phyloP scores from a whole-genome alignment of 1,140 invertebrate genomes.

The Neelides sp. region DNA sequence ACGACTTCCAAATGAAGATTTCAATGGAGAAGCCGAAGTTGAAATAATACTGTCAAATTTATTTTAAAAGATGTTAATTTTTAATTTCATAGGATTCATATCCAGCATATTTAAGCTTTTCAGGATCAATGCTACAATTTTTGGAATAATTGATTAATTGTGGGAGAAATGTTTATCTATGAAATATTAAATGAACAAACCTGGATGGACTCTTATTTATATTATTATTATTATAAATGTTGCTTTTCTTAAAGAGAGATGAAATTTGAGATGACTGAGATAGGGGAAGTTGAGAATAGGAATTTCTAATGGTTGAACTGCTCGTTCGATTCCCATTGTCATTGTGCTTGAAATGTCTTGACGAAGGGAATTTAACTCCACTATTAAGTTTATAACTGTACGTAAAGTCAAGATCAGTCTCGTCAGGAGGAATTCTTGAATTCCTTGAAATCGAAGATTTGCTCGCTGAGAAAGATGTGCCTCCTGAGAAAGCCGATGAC shows the following conservation, averaged over 20 bases:
- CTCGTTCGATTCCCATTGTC: conserved; percentile 9
- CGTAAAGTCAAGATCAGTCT: conserved; percentile 21
- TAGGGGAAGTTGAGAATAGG: background rate
- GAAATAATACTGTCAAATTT: too few relatives aligned
- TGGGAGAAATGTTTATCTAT: too few relatives aligned
- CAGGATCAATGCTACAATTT: too few relatives aligned
- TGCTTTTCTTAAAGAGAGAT: too few relatives aligned
- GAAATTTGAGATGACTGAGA: conserved; percentile 2
- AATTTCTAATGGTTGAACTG: too few relatives aligned
- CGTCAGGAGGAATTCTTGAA: background rate
- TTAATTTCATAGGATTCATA: too few relatives aligned
- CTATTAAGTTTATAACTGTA: conserved; percentile 29
- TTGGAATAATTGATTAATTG: too few relatives aligned
- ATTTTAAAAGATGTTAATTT: too few relatives aligned
- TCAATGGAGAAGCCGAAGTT: background rate
- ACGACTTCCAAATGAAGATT: background rate
- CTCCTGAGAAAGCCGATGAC: background rate
- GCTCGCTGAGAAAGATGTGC: background rate
- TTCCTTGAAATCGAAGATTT: background rate
- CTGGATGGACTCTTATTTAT: conserved; percentile 2
- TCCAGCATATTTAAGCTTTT: too few relatives aligned
- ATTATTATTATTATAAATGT: conserved; percentile 2
- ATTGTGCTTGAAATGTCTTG: conserved; percentile 14
- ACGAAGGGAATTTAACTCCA: conserved; percentile 17
- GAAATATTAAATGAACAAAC: too few relatives aligned